Percentiles rank a stretch among this genome's conserved stretches.
phyloP scores from a whole-genome alignment of 2,888 invertebrate species.

The Escarpia spicata region DNA sequence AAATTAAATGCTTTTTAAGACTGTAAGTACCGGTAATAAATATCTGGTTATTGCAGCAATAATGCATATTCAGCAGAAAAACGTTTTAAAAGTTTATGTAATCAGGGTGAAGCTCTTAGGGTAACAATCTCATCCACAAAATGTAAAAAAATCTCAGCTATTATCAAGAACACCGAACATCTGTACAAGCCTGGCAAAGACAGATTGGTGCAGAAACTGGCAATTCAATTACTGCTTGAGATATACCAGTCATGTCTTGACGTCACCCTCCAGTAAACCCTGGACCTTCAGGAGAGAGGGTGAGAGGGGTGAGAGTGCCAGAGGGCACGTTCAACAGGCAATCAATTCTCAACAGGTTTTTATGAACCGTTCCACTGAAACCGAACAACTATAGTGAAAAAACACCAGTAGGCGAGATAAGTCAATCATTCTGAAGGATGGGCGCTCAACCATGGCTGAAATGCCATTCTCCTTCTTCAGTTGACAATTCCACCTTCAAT shows the following conservation, averaged over 20 bases:
- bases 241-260: not conserved
- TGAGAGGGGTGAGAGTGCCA: not conserved
- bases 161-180: not conserved
- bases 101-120: not conserved
- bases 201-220: not conserved
- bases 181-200: not conserved
- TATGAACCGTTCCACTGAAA: not conserved
- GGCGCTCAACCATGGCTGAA: not conserved
- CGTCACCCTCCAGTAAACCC: not conserved
- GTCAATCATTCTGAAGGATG: not conserved
- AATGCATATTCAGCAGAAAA: no score
- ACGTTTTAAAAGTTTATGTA: no score
- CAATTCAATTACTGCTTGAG: not conserved
- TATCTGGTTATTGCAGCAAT: no score
- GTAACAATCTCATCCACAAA: not conserved
- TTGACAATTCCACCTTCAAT: not conserved
- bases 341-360: slow-evolving; percentile 11
- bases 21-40: no score
- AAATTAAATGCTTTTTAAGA: no score
- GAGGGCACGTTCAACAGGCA: slow-evolving; percentile 6
- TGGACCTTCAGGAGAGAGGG: not conserved
- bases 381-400: not conserved
- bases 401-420: not conserved
- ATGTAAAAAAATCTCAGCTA: not conserved
- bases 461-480: not conserved